Evolutionary conservation across 2,113 vertebrate species (phyloP).

Genomic region (Phylloscopus trochilus): DNA sequence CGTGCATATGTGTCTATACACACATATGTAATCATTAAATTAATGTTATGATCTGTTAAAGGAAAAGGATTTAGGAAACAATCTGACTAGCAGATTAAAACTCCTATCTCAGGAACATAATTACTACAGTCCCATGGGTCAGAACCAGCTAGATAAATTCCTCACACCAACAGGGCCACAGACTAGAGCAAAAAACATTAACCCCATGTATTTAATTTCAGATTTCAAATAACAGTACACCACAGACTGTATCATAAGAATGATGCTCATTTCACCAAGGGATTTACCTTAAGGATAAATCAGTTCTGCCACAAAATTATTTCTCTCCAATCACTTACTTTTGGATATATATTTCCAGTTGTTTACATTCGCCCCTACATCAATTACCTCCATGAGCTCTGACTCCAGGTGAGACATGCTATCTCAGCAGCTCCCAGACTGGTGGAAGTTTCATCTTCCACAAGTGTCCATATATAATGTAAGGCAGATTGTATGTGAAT

Average conservation of each 20-base stretch:
- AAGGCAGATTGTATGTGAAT: neutral
- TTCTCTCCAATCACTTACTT: neutral
- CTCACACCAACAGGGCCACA: neutral
- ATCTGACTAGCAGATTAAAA: slow-evolving; percentile 38
- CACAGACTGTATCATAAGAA: slow-evolving; percentile 16
- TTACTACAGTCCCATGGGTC: neutral
- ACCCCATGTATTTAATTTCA: neutral
- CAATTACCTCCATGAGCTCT: neutral
- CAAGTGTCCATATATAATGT: neutral
- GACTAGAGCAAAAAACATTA: neutral
- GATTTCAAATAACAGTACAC: slow-evolving; percentile 25
- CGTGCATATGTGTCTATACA: neutral
- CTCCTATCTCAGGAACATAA: neutral
- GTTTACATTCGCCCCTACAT: neutral
- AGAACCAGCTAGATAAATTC: neutral
- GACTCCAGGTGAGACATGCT: neutral
- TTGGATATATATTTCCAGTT: neutral
- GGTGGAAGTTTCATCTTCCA: neutral
- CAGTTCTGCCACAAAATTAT: neutral
- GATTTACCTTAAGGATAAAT: neutral
- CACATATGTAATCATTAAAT: slow-evolving; percentile 4
- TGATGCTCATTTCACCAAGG: neutral
- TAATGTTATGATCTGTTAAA: neutral
- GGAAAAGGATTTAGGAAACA: slow-evolving; percentile 31
- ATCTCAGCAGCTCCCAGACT: neutral